Evolutionary conservation across 2,888 invertebrate species (phyloP).

Genomic region (Deroplatys truncata): DNA sequence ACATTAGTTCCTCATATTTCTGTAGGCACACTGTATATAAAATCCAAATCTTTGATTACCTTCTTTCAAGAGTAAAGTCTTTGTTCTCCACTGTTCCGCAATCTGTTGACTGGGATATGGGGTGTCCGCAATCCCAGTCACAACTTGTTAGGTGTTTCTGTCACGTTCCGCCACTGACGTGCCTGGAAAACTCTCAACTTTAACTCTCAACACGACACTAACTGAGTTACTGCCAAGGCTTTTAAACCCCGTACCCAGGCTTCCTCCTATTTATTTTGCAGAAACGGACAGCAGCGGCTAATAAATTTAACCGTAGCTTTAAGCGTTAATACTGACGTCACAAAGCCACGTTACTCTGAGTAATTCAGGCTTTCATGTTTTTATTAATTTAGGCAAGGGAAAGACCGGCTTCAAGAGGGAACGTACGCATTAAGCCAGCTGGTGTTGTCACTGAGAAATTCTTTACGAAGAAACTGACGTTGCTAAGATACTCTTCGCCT

Average conservation of each 20-base stretch:
- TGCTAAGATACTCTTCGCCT: too few relatives aligned
- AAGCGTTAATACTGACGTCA: not conserved
- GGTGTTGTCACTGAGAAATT: not conserved
- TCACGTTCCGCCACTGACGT: not conserved
- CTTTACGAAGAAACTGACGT: not conserved
- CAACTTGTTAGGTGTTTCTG: not conserved
- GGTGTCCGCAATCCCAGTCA: not conserved
- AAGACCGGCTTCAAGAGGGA: not conserved
- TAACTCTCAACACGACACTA: not conserved
- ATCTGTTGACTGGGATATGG: not conserved
- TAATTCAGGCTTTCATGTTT: not conserved
- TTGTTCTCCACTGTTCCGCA: not conserved
- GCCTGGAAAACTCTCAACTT: not conserved
- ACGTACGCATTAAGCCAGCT: not conserved
- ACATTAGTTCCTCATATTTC: too few relatives aligned
- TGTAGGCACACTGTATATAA: too few relatives aligned
- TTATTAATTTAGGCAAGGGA: not conserved
- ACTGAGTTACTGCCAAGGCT: not conserved
- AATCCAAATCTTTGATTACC: too few relatives aligned
- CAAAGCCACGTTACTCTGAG: not conserved
- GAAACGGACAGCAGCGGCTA: not conserved
- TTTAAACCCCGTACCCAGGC: not conserved
- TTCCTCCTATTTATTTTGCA: not conserved
- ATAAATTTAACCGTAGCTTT: not conserved
- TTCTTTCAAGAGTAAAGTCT: too few relatives aligned